These are phyloP conservation scores for Notodonta ziczac DNA, from an alignment of 2,888 invertebrate species.

Conservation along the genomic window DNA sequence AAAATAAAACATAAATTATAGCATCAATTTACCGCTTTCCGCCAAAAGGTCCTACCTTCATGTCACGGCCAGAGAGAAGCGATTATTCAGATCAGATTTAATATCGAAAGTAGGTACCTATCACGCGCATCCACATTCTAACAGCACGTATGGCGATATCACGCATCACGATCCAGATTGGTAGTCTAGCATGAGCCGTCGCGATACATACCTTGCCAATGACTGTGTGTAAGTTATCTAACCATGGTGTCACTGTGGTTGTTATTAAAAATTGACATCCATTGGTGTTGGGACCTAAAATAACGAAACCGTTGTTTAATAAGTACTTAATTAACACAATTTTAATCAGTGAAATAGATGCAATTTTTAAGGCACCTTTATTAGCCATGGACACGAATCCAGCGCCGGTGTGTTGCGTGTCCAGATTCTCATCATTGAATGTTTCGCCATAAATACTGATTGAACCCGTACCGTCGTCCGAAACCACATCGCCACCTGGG, in stretches of 20 bases:
- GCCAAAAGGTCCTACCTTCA: too few species aligned
- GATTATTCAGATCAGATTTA: too few species aligned
- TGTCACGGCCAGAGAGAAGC: too few species aligned
- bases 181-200: not conserved
- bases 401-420: slow-evolving; percentile 90
- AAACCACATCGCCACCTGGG: slow-evolving; percentile 93
- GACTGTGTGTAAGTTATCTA: slow-evolving; percentile 94
- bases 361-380: slow-evolving; percentile 72
- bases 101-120: too few species aligned
- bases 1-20: too few species aligned
- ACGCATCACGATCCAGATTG: too few species aligned
- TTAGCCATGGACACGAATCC: slow-evolving; percentile 98
- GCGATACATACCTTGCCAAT: slow-evolving; percentile 91
- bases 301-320: slow-evolving; percentile 7
- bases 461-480: slow-evolving; percentile 92
- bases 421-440: slow-evolving; percentile 95
- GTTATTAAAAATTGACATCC: slow-evolving; percentile 98
- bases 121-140: too few species aligned
- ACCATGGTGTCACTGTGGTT: slow-evolving; percentile 93
- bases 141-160: too few species aligned
- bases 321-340: too few species aligned
- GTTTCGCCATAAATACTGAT: slow-evolving; percentile 93
- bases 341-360: too few species aligned
- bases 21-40: too few species aligned
- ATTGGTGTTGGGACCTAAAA: slow-evolving; percentile 92